Base-by-base conservation (phyloP, 2,797 vertebrate species). In the Macropodus opercularis region DNA sequence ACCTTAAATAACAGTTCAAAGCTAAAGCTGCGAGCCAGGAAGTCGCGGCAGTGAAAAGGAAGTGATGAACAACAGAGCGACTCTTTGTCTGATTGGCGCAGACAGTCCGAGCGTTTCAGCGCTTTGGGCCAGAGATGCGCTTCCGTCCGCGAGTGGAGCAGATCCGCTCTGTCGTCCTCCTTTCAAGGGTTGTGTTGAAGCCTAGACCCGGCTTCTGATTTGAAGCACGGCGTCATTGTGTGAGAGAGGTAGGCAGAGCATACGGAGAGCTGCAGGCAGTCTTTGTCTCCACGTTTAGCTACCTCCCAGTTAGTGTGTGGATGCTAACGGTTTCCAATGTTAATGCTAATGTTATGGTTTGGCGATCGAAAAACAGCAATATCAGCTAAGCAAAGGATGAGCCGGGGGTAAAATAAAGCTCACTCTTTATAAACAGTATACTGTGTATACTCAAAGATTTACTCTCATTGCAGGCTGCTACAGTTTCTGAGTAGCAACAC, bases 251-350 rank as follows among this genome's bases (percentile, higher is more conserved):
- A 63, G 66, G 75, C 27, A 27, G 15, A 31, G 53, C 14, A 8
- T 23, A n/a, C 31, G 49, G 6, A 24, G 27, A 14, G 12, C 3
- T 32, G 47, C 13, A 40, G 4, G 39, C 68, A 58, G 69, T 23
- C 74, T 87, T 87, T 85, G 84, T 87, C 55, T 64, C 52, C 19
- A 6, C 54, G 46, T 46, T 8, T 36, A 36, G 34, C 34, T 62
- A 32, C 18, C 44, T 24, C 60, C 19, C 31, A 57, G 13, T 57
- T 34, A 29, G n/a, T 17, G 31, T 32, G 18, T 50, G 14, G 49
- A 63, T 63, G 85, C 80, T 85, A 77, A 69, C 51, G 14, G 2
- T 49, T 23, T 44, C 17, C 19, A 22, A n/a, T n/a, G n/a, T n/a
- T n/a, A n/a, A n/a, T n/a, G 79, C 72, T 70, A 55, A n/a, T 70